Base-by-base conservation (phyloP, 2,888 invertebrate genomes). In the Punctoribates punctum region DNA sequence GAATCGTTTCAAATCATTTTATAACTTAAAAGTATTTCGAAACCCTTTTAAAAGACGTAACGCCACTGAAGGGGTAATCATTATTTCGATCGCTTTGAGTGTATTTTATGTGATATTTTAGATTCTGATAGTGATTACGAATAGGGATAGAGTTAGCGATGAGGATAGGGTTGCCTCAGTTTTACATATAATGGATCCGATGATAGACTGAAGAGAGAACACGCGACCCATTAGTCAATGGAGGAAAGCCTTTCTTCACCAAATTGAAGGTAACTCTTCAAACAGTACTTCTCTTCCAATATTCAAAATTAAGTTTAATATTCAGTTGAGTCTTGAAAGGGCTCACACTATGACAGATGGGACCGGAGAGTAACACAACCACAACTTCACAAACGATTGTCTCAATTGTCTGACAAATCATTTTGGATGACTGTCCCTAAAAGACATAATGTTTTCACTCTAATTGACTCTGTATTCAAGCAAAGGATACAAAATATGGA, bases 41-140 rank as follows among this genome's bases (percentile, higher is more conserved):
- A 72, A 72, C 46, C 72, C 72, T 72, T 72, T 72, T 72, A 72
- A 48, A 23, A 72, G 72, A 48, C 72, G 72, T 42, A 23, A 72
- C 46, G 72, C 72, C 72, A 72, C 25, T 72, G 72, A 72, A 72
- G 46, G 72, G 72, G 72, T 72, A 72, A 72, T 72, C 46, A 72
- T 42, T 48, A 46, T 72, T 46, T 46, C 20, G 15, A 15, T 17
- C 70, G 11, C 3, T 27, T n/a, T 23, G 20, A 25, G 25, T 23
- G n/a, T 51, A 23, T 57, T 29, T 34, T 67, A 67, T 27, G 67
- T 27, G 27, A 20, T n/a, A n/a, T 8, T 42, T 42, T 27, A 42
- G 67, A 42, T 67, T 15, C 17, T 34, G 65, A 25, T 25, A 57
- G 57, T 57, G 25, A 57, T 57, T 60, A 11, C 9, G 29, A 60